Base-by-base conservation (phyloP, 2,113 vertebrate genomes). In the Oophaga pumilio region DNA sequence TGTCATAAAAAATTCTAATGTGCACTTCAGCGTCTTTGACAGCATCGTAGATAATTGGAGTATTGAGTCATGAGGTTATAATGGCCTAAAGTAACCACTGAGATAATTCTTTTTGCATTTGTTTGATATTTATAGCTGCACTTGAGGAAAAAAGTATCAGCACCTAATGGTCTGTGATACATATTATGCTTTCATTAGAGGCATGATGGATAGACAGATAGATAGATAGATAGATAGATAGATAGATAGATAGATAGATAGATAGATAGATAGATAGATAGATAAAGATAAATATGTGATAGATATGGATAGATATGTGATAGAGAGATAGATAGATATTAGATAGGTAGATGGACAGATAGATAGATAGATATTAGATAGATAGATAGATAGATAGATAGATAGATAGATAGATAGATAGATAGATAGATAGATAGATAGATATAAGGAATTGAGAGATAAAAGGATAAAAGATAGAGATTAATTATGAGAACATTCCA, bases 91-190 rank as follows among this genome's bases (percentile, higher is more conserved):
- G 64, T 73, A 73, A 87, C 76, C 68, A 87, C 76, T 87, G 56
- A 73, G 78, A 74, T 82, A 76, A 87, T 82, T 87, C 33, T 68
- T 87, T 52, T 82, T 74, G 60, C 56, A 87, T 82, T 59, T 87
- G 78, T 87, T 87, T 81, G 85, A 80, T 80, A 87, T 87, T 87
- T 82, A 87, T 87, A 87, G 84, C 84, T 87, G 20, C 52, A 77
- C 59, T 22, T 78, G 22, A 57, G 50, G 59, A 26, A 78, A 66
- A 86, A 85, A 79, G 69, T 52, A 76, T 53, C 53, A 79, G 18
- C 50, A 56, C 52, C 28, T 56, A 85, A 74, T 74, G 24, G 53
- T 74, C 12, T 59, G n/a, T 83, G 81, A 69, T 60, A 59, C n/a
- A 60, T n/a, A 59, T 76, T 74, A 20, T 62, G 59, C 43, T 68